Conservation (phyloP, 1,140 invertebrate species). For the Drosophila ambigua region DNA sequence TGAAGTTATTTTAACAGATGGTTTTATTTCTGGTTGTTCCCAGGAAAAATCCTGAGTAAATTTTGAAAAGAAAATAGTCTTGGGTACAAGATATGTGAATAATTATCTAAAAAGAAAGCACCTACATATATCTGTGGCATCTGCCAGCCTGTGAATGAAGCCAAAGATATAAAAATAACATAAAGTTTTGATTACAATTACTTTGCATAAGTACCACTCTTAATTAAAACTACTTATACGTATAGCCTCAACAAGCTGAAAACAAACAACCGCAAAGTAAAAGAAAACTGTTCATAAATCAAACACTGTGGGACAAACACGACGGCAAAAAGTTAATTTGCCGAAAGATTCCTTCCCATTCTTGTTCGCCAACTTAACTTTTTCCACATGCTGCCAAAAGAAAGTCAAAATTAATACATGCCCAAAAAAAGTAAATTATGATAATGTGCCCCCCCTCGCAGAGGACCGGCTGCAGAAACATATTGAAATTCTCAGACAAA, state of each 20-base stretch:
- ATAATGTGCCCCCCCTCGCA: conserved; percentile 33
- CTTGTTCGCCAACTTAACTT: conserved; percentile 51
- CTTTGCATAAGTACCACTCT: conserved; percentile 10
- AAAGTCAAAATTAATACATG: conserved; percentile 56
- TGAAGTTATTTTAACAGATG: too few relatives aligned
- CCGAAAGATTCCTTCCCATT: conserved; percentile 36
- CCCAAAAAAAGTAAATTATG: conserved; percentile 47
- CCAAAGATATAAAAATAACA: too few relatives aligned
- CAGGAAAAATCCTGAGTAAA: too few relatives aligned
- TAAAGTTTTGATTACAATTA: too few relatives aligned
- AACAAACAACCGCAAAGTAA: conserved; percentile 8
- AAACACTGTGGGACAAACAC: conserved; percentile 28
- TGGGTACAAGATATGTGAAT: too few relatives aligned
- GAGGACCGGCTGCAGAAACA: conserved; percentile 27
- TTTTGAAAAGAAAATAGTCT: too few relatives aligned
- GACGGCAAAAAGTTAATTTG: conserved; percentile 33
- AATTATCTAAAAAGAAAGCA: too few relatives aligned
- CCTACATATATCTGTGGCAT: too few relatives aligned
- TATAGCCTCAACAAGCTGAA: neutral
- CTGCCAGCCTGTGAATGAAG: too few relatives aligned
- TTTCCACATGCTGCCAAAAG: conserved; percentile 31
- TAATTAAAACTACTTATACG: conserved; percentile 35
- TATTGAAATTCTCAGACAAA: conserved; percentile 78
- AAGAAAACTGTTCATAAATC: conserved; percentile 27
- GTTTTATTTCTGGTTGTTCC: too few relatives aligned